Conservation (phyloP, 2,888 invertebrate species). For the Cryptus viduatorius region DNA sequence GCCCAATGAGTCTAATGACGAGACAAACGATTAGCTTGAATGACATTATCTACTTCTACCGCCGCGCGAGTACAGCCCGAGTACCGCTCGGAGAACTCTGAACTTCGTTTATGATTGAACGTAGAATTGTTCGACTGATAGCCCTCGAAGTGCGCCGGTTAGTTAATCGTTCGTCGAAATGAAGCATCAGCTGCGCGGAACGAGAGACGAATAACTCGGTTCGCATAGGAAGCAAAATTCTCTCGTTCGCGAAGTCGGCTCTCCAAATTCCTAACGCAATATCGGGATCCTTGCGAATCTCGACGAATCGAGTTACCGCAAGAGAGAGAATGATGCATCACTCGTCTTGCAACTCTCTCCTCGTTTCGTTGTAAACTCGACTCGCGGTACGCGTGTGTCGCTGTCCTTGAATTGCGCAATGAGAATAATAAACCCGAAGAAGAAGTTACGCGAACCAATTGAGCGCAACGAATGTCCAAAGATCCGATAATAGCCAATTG, state of each 20-base stretch:
- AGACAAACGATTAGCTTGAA: slow-evolving; percentile 33
- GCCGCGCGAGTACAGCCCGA: not conserved
- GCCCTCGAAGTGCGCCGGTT: not conserved
- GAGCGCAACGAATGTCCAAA: not conserved
- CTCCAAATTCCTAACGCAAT: slow-evolving; percentile 4
- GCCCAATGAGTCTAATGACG: slow-evolving; percentile 32
- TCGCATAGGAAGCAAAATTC: not conserved
- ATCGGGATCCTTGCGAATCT: not conserved
- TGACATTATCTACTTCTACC: slow-evolving; percentile 26
- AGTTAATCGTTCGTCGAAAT: slow-evolving; percentile 22
- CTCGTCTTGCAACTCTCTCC: not conserved
- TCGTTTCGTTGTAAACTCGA: not conserved
- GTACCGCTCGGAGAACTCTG: not conserved
- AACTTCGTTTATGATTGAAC: not conserved
- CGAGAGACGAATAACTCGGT: not conserved
- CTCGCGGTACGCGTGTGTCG: not conserved
- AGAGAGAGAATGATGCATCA: not conserved
- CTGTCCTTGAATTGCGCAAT: not conserved
- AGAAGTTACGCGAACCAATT: not conserved
- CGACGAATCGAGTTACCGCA: not conserved
- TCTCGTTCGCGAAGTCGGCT: not conserved
- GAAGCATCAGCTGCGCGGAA: not conserved
- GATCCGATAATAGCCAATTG: not conserved
- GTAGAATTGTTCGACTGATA: slow-evolving; percentile 7
- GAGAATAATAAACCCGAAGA: not conserved